Conservation (phyloP, 2,797 vertebrate species). For the Selene dorsalis region DNA sequence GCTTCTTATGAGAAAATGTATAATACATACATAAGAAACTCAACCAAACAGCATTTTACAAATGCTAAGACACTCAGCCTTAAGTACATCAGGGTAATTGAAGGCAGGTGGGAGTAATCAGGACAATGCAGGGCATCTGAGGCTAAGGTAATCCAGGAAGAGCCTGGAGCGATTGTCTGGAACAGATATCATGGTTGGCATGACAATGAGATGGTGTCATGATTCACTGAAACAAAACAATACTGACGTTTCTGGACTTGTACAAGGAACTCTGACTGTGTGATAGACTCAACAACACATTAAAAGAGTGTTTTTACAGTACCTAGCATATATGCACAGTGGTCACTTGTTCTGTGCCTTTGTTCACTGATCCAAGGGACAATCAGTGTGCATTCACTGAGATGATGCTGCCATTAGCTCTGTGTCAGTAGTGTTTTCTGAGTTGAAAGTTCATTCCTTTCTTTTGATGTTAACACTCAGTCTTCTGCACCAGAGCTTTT, state of each 20-base stretch:
- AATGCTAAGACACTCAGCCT: not conserved
- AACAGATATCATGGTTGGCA: too few relatives aligned
- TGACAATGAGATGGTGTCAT: not conserved
- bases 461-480: slow-evolving; percentile 42
- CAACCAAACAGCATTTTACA: too few relatives aligned
- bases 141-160: not conserved
- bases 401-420: slow-evolving; percentile 34
- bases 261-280: not conserved
- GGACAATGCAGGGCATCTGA: not conserved
- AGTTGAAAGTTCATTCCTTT: slow-evolving; percentile 12
- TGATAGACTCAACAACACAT: not conserved
- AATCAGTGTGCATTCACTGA: slow-evolving; percentile 39
- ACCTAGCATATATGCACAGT: not conserved
- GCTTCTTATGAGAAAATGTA: not conserved
- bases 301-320: not conserved
- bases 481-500: slow-evolving; percentile 50
- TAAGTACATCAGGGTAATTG: not conserved
- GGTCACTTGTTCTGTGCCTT: not conserved
- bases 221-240: slow-evolving; percentile 2
- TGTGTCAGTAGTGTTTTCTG: slow-evolving; percentile 19
- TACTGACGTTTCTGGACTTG: not conserved
- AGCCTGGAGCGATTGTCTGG: not conserved
- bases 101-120: not conserved
- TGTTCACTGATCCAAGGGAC: slow-evolving; percentile 21
- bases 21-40: not conserved